Percentiles rank a stretch among this genome's conserved stretches.
These are phyloP conservation scores for Drosophila nigricruria DNA, from an alignment of 2,888 invertebrate species.

Conservation along the genomic window DNA sequence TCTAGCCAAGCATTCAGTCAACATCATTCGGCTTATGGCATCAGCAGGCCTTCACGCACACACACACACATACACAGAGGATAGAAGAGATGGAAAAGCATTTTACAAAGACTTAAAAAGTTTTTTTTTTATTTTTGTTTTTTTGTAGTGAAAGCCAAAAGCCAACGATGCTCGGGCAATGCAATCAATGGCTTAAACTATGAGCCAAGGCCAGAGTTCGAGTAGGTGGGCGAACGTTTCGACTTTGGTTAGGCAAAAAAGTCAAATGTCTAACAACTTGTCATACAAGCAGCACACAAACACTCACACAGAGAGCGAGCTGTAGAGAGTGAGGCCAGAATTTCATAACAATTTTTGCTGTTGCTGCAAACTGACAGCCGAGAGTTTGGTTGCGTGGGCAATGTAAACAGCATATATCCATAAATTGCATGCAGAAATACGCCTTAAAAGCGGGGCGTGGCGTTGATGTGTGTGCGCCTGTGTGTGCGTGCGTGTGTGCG, in stretches of 20 bases:
- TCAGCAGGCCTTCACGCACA: slow-evolving; percentile 31
- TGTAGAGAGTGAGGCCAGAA: slow-evolving; percentile 39
- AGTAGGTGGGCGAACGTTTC: slow-evolving; percentile 5
- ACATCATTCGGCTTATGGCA: slow-evolving; percentile 67
- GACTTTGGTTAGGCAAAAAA: slow-evolving; percentile 45
- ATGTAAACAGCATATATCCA: slow-evolving; percentile 43
- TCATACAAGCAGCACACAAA: slow-evolving; percentile 64
- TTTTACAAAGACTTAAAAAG: slow-evolving; percentile 72
- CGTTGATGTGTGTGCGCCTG: background rate
- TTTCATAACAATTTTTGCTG: slow-evolving; percentile 71
- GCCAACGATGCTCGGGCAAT: slow-evolving; percentile 63
- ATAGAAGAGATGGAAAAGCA: slow-evolving; percentile 44
- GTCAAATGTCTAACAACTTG: slow-evolving; percentile 75
- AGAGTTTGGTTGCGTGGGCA: slow-evolving; percentile 1
- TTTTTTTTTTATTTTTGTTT: slow-evolving; percentile 39
- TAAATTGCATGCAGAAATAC: slow-evolving; percentile 25
- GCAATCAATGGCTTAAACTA: slow-evolving; percentile 77
- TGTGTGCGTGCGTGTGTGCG: slow-evolving; percentile 7
- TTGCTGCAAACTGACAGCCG: slow-evolving; percentile 30
- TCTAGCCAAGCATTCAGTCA: slow-evolving; percentile 57
- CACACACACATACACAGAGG: background rate
- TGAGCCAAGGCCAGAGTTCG: slow-evolving; percentile 19
- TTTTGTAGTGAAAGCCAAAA: slow-evolving; percentile 51
- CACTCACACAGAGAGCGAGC: slow-evolving; percentile 32
- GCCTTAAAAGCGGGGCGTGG: slow-evolving; percentile 9